These are phyloP conservation scores for Pterocles gutturalis DNA, from an alignment of 2,113 vertebrate species.

Conservation along the genomic window DNA sequence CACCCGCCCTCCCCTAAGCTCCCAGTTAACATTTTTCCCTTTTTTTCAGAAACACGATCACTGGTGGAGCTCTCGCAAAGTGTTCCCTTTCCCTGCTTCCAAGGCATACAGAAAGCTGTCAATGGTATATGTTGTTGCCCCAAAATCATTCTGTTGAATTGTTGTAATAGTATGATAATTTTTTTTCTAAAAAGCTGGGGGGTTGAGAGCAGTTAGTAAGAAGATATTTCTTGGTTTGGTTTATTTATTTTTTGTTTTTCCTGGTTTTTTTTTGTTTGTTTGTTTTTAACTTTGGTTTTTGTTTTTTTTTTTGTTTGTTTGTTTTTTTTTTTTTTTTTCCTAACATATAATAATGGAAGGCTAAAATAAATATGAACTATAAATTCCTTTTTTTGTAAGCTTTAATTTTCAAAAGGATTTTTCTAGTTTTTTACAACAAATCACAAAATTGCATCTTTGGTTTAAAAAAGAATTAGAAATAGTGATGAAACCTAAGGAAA, in stretches of 20 bases:
- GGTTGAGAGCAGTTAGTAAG: not conserved
- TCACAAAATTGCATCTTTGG: not conserved
- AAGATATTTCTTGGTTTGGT: not conserved
- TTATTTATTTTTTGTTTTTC: not conserved
- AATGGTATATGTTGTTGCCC: not conserved
- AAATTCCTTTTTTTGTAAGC: not conserved
- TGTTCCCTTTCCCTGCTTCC: not conserved
- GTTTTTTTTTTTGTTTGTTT: not conserved
- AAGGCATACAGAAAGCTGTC: not conserved
- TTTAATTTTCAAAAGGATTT: not conserved
- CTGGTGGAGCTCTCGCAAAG: rapidly evolving
- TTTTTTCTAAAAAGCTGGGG: rapidly evolving
- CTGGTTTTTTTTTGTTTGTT: not conserved
- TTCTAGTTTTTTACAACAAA: not conserved
- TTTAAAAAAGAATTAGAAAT: not conserved
- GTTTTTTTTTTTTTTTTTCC: rapidly evolving
- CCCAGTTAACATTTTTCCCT: rapidly evolving
- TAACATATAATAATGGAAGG: not conserved
- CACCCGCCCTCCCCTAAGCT: rapidly evolving
- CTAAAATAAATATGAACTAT: not conserved
- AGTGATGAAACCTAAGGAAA: not conserved
- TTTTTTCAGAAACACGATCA: not conserved
- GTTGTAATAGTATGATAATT: not conserved
- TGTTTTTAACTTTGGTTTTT: not conserved
- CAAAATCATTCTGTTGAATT: not conserved